Conservation (phyloP, 2,888 invertebrate genomes). For the Hypselothyrea guttata region DNA sequence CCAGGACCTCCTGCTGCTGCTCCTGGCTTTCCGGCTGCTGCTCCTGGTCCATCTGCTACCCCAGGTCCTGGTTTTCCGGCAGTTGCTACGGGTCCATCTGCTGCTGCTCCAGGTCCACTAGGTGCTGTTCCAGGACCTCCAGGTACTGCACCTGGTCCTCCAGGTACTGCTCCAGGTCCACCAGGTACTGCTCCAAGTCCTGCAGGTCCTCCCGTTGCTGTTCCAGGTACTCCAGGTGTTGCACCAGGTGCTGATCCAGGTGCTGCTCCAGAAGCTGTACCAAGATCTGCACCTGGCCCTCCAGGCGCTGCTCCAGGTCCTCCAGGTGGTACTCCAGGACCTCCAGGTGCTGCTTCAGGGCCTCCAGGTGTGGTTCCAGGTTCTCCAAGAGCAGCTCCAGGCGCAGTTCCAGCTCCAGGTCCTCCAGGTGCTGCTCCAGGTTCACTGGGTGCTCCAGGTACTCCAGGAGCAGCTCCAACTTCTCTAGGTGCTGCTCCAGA, state of each 20-base stretch:
- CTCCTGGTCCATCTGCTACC: not conserved
- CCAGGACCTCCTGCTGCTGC: not conserved
- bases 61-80: not conserved
- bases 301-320: not conserved
- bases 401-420: not conserved
- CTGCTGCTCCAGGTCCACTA: not conserved
- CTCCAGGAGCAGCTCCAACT: too few species aligned
- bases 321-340: not conserved
- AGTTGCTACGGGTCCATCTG: not conserved
- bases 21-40: not conserved
- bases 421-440: not conserved
- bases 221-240: constrained; percentile 4
- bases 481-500: too few species aligned
- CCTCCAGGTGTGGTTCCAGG: not conserved
- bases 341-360: too few species aligned
- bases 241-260: not conserved
- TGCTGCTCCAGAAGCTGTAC: too few species aligned
- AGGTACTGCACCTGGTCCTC: not conserved
- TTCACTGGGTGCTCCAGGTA: too few species aligned
- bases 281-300: not conserved
- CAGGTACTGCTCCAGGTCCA: too few species aligned
- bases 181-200: too few species aligned
- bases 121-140: not conserved
- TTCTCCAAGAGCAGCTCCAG: not conserved
- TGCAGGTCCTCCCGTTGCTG: not conserved